Evolutionary conservation across 2,888 invertebrate species (phyloP).

Genomic region (Brachylomia viminalis): DNA sequence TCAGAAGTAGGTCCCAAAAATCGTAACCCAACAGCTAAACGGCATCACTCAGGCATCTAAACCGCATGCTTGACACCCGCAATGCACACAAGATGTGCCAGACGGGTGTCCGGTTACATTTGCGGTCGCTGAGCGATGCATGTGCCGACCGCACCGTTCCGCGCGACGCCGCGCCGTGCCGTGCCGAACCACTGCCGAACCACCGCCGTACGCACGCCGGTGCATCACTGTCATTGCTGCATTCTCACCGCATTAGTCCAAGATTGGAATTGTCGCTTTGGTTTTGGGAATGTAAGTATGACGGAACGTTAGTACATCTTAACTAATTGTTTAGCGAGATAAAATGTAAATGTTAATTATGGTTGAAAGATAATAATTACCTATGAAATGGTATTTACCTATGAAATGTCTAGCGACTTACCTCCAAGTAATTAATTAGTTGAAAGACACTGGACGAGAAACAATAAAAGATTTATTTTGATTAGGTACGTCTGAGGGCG

Average conservation of each 20-base stretch:
- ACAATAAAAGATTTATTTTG: not conserved
- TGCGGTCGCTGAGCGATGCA: slow-evolving; percentile 76
- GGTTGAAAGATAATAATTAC: not conserved
- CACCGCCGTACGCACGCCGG: slow-evolving; percentile 57
- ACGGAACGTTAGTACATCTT: not conserved
- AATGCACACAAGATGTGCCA: slow-evolving; percentile 66
- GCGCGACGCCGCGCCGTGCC: slow-evolving; percentile 44
- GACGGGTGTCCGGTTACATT: slow-evolving; percentile 77
- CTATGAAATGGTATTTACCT: not conserved
- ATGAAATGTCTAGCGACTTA: not conserved
- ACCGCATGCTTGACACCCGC: slow-evolving; percentile 56
- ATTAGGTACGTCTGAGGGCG: not conserved
- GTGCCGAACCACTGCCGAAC: slow-evolving; percentile 45
- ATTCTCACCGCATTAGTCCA: slow-evolving; percentile 64
- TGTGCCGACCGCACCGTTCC: slow-evolving; percentile 61
- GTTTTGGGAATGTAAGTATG: slow-evolving; percentile 48
- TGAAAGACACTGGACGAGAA: not conserved
- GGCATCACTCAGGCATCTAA: slow-evolving; percentile 52
- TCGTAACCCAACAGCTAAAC: slow-evolving; percentile 17
- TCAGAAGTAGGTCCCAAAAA: not conserved
- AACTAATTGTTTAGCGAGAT: not conserved
- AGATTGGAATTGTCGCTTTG: slow-evolving; percentile 57
- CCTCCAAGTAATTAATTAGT: not conserved
- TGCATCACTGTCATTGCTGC: slow-evolving; percentile 70
- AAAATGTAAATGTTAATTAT: not conserved